Evolutionary conservation across 2,797 vertebrate genomes (phyloP).

Genomic region (Taeniopygia guttata): DNA sequence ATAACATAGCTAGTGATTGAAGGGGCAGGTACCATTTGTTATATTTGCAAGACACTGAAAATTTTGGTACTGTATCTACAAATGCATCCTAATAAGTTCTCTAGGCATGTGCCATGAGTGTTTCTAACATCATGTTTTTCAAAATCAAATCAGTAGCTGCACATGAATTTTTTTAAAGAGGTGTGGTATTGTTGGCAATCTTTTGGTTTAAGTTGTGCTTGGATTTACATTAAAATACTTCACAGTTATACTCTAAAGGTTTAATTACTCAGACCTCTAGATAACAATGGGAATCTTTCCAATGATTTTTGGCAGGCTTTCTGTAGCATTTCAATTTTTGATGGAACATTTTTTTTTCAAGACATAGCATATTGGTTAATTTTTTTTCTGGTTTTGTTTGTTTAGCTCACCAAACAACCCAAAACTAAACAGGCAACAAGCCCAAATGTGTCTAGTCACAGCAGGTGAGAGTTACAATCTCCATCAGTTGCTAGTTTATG

Average conservation of each 20-base stretch:
- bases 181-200: background rate
- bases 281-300: background rate
- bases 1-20: background rate
- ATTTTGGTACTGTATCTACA: background rate
- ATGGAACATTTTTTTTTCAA: background rate
- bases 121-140: background rate
- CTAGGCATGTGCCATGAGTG: background rate
- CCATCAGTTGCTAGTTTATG: background rate
- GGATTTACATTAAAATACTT: background rate
- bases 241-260: background rate
- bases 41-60: background rate
- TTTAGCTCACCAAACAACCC: background rate
- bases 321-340: background rate
- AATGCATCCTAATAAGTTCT: background rate
- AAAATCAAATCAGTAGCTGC: background rate
- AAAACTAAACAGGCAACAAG: background rate
- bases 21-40: background rate
- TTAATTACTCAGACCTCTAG: background rate
- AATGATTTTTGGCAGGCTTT: background rate
- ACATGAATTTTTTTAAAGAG: background rate
- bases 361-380: background rate
- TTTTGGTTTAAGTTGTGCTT: background rate
- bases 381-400: background rate
- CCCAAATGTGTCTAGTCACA: background rate
- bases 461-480: background rate